Evolutionary conservation across 2,797 vertebrate genomes (phyloP), one percentile per base, ranked within the genome.

Genomic region (Amniataba percoides): DNA sequence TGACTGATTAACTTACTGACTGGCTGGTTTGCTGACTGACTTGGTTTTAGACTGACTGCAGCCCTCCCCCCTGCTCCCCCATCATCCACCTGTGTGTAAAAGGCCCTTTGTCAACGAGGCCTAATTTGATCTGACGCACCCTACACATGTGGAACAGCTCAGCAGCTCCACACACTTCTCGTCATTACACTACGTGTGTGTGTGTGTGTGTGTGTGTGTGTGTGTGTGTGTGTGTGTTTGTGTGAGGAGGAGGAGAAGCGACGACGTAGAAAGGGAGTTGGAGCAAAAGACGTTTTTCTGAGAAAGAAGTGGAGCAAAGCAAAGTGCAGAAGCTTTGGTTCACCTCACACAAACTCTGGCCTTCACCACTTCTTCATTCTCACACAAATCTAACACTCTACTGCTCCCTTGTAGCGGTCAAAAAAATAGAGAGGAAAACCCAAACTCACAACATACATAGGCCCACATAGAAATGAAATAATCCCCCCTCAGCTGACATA

Each of bases 61-160:
- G 53, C 49, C 74, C 68, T 78, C 80, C 49, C 74, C 68, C 80
- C 80, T 27, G 36, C 59, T 61, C 73, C 53, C 74, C 74, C 85
- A 82, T 86, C 77, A 78, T 92, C 88, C 93, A 94, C 94, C 93
- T 94, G 94, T 90, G 91, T 88, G 89, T 91, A 95, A 94, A 95
- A 93, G 93, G 80, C 83, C 88, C 92, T 95, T 95, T 95, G 94
- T 95, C 92, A 93, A 77, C 62, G 40, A 77, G 79, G 85, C 84
- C 92, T 95, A 93, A 94, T 94, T 93, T 93, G 90, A 95, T 92
- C 90, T 92, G 95, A 95, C 89, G 77, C 90, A 83, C 89, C 83
- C 90, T 87, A 82, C 94, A 95, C 95, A 95, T 95, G 94, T 95
- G 94, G 93, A 95, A 95, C 92, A 93, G 94, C 93, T 96, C 94